phyloP scores from a whole-genome alignment of 1,140 invertebrate genomes.

The Cydia splendana region DNA sequence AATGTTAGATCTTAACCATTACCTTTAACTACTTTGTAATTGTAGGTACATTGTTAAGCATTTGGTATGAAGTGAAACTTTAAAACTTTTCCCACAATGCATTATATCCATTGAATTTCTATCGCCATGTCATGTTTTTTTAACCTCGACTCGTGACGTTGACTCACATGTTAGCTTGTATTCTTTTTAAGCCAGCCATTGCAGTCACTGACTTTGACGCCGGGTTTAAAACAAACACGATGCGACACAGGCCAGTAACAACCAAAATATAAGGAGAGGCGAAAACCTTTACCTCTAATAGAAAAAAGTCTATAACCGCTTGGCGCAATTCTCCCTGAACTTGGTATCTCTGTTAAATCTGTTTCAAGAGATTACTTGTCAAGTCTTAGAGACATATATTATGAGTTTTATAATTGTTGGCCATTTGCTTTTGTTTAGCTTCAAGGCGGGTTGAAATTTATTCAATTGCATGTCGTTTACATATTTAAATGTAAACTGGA shows the following conservation, averaged over 20 bases:
- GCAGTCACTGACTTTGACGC: constrained; percentile 25
- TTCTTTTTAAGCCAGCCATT: background rate
- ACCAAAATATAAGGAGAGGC: background rate
- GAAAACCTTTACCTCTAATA: background rate
- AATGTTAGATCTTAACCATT: too few relatives aligned
- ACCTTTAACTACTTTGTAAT: too few relatives aligned
- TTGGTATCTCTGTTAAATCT: background rate
- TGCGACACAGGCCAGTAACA: background rate
- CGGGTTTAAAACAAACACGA: constrained; percentile 11
- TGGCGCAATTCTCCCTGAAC: background rate
- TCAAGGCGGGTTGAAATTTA: constrained; percentile 28
- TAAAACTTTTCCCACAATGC: background rate
- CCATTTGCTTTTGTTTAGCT: constrained; percentile 24
- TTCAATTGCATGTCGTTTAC: constrained; percentile 1
- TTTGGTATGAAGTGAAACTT: too few relatives aligned
- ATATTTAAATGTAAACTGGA: constrained; percentile 3
- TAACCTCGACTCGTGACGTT: background rate
- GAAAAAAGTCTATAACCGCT: background rate
- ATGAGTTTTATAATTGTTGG: constrained; percentile 11
- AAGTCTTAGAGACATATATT: background rate
- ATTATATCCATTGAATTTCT: background rate
- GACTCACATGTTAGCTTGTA: background rate
- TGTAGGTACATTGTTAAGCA: too few relatives aligned
- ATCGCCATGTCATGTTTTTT: background rate
- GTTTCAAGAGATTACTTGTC: constrained; percentile 19